Conservation (phyloP, 2,888 invertebrate genomes). For the Diloba caeruleocephala region DNA sequence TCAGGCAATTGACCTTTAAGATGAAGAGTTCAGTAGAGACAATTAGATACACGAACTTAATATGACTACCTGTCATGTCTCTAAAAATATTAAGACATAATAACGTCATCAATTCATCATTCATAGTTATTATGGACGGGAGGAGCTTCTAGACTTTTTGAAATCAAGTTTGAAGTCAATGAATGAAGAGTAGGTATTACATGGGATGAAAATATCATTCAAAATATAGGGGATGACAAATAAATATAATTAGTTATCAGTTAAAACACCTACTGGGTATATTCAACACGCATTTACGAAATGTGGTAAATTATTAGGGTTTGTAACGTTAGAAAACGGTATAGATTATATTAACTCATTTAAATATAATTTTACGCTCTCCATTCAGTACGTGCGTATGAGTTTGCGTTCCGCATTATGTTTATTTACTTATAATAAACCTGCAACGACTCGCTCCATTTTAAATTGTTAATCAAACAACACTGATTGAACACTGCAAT, state of each 20-base stretch:
- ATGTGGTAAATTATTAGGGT: not conserved
- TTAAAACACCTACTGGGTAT: not conserved
- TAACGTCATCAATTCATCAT: no score
- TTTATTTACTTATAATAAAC: conserved; percentile 41
- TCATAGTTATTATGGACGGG: no score
- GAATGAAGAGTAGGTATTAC: no score
- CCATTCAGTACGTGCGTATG: conserved; percentile 45
- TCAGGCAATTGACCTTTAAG: conserved; percentile 53
- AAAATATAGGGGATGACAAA: no score
- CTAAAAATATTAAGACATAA: not conserved
- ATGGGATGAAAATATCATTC: no score
- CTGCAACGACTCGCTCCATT: conserved; percentile 7
- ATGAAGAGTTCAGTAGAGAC: conserved; percentile 22
- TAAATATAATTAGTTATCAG: no score
- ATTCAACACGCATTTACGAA: not conserved
- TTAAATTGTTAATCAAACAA: not conserved
- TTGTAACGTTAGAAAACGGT: not conserved
- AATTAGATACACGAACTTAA: conserved; percentile 20
- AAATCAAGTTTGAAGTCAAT: no score
- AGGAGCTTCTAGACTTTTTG: no score
- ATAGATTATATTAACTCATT: conserved; percentile 15
- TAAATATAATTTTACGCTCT: conserved; percentile 16
- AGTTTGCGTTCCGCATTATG: conserved; percentile 51
- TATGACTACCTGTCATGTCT: conserved; percentile 24
- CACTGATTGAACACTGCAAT: not conserved